Conservation (phyloP, 2,888 invertebrate species). For the Melieria omissa region DNA sequence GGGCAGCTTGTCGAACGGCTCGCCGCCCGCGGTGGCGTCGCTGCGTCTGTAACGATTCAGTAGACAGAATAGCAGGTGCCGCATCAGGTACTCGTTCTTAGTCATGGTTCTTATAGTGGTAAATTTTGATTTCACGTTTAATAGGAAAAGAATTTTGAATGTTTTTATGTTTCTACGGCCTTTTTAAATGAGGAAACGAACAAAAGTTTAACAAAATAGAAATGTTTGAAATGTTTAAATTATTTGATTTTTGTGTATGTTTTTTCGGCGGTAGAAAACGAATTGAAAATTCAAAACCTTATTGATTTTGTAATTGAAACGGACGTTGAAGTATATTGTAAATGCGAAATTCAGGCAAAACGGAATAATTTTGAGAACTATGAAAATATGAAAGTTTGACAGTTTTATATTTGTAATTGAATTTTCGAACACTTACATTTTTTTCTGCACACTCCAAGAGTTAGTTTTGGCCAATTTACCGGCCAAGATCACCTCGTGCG, state of each 20-base stretch:
- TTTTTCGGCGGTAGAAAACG: conserved; percentile 4
- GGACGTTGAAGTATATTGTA: no score
- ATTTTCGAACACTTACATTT: conserved; percentile 60
- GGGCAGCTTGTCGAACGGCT: conserved; percentile 59
- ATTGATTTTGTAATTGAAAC: neutral
- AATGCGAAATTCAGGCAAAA: no score
- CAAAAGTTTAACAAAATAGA: conserved; percentile 15
- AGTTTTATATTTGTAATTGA: neutral
- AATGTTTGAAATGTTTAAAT: neutral
- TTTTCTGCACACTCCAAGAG: conserved; percentile 75
- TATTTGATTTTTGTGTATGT: conserved; percentile 14
- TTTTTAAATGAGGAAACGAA: neutral
- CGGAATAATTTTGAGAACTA: no score
- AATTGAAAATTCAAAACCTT: conserved; percentile 21
- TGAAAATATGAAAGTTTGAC: conserved; percentile 8
- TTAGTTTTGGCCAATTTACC: conserved; percentile 72
- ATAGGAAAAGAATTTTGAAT: conserved; percentile 32
- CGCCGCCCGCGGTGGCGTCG: conserved; percentile 47
- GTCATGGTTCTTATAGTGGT: conserved; percentile 25
- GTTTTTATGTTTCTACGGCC: conserved; percentile 12
- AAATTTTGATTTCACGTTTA: conserved; percentile 37
- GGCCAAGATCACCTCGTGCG: conserved; percentile 74
- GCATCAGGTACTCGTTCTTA: conserved; percentile 32
- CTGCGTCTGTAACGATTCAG: conserved; percentile 49
- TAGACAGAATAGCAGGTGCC: conserved; percentile 29